phyloP scores from a whole-genome alignment of 2,888 invertebrate genomes.

The Pristionchus maxplancki region DNA sequence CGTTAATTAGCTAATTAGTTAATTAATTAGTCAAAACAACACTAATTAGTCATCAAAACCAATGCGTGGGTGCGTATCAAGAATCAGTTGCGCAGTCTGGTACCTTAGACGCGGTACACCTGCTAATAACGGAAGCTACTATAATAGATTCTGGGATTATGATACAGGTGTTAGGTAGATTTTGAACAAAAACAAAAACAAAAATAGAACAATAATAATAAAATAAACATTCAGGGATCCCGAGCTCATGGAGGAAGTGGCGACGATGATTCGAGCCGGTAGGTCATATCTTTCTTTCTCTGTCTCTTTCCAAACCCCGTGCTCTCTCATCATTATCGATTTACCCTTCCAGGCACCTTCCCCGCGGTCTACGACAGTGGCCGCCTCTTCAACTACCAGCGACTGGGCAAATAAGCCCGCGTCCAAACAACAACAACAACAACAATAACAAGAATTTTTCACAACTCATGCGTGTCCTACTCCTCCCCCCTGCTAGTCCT shows the following conservation, averaged over 20 bases:
- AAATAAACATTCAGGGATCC: slow-evolving; percentile 20
- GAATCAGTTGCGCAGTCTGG: neutral
- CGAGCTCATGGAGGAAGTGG: slow-evolving; percentile 23
- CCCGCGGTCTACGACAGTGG: slow-evolving; percentile 38
- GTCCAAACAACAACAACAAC: slow-evolving; percentile 25
- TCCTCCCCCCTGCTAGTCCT: neutral
- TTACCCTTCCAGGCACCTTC: slow-evolving; percentile 14
- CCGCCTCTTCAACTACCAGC: slow-evolving; percentile 53
- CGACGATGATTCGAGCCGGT: slow-evolving; percentile 6
- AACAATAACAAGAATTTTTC: neutral
- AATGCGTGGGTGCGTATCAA: neutral
- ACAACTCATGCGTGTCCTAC: neutral
- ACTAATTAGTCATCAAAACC: neutral
- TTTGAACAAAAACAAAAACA: too few relatives aligned
- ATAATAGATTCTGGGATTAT: too few relatives aligned
- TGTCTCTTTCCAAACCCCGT: neutral
- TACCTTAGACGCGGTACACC: neutral
- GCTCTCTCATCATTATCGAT: neutral
- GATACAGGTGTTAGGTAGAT: too few relatives aligned
- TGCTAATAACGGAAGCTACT: too few relatives aligned
- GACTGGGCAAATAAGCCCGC: slow-evolving; percentile 44
- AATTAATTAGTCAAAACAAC: neutral
- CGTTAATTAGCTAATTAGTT: neutral
- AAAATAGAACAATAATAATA: too few relatives aligned
- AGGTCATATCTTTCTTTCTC: neutral